phyloP scores from a whole-genome alignment of 2,797 vertebrate genomes.

The Leptodactylus fallax region DNA sequence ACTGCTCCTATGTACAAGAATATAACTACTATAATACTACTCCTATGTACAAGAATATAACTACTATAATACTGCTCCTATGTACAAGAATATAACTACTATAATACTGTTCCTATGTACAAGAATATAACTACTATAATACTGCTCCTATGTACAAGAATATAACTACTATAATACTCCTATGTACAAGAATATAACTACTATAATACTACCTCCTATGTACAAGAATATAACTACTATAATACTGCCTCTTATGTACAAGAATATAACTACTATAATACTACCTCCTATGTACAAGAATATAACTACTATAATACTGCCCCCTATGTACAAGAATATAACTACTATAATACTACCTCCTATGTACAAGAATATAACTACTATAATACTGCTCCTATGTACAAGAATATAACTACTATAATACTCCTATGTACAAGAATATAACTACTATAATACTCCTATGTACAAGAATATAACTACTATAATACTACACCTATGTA shows the following conservation, averaged over 20 bases:
- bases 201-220: neutral
- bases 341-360: constrained; percentile 7
- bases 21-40: too few species aligned
- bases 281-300: neutral
- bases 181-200: constrained; percentile 1
- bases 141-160: too few species aligned
- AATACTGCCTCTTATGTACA: neutral
- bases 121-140: too few species aligned
- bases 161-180: neutral
- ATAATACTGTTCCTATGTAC: too few species aligned
- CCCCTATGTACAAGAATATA: constrained; percentile 4
- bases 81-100: too few species aligned
- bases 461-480: constrained; percentile 1
- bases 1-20: too few species aligned
- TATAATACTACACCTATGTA: neutral
- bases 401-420: constrained; percentile 10
- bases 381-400: neutral
- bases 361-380: neutral
- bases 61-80: too few species aligned
- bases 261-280: constrained; percentile 16
- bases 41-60: too few species aligned
- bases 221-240: constrained; percentile 17
- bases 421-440: neutral
- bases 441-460: constrained; percentile 3
- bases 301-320: neutral